Base-by-base conservation (phyloP, 2,888 invertebrate genomes). In the Latrodectus elegans region DNA sequence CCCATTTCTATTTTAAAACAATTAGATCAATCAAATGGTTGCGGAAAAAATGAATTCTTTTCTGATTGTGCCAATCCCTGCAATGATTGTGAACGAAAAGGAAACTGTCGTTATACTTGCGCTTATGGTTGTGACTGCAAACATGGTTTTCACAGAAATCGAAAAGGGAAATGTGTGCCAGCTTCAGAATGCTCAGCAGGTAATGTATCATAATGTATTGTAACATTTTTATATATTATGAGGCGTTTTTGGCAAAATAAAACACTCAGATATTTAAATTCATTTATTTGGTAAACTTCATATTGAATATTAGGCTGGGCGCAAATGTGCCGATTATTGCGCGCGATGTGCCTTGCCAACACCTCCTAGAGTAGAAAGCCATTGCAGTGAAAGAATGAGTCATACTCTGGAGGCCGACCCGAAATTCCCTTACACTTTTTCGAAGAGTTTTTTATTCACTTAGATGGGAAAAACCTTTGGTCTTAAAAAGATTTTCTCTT, bases 51-150 rank as follows among this genome's bases (percentile, higher is more conserved):
- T 64, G 85, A 85, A 53, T 79, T 73, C n/a, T 80, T 75, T 38
- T 64, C 78, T 38, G 70, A 80, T 60, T 85, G 85, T 52, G 85
- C 67, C 12, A n/a, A 14, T 74, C 52, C 85, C 17, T 85, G 85
- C 71, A 87, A 87, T 51, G 86, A 87, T 49, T 87, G 86, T 22
- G 15, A 65, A 38, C 15, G 26, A 9, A 76, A 53, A 67, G 86
- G 86, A 1, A 77, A 72, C 8, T 87, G 86, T 26, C 60, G 75
- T 3, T 70, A 82, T 38, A 15, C n/a, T 51, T 87, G 86, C 68
- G 65, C 52, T n/a, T 74, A 80, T n/a, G 86, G 86, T 55, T 87
- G 86, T 22, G 86, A 87, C 49, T 87, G 86, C 49, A 87, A 87
- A 22, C 60, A 38, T 17, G 86, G 86, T 14, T 87, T 64, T 64